Conservation (phyloP, 2,797 vertebrate genomes). For the Lindbergichthys nudifrons region DNA sequence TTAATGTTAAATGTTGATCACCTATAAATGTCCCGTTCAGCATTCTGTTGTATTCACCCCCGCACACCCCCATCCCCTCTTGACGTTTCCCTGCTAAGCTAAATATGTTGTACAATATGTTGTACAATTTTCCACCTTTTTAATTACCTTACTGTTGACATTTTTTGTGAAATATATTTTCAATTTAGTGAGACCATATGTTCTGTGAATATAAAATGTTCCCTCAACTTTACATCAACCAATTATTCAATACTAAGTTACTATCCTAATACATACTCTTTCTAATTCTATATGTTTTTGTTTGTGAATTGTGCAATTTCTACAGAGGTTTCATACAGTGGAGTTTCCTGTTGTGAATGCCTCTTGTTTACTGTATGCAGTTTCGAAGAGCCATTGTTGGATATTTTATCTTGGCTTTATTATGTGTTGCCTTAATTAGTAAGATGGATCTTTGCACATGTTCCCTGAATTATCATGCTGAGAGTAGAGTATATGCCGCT, state of each 20-base stretch:
- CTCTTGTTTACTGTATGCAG: background rate
- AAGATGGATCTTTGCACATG: conserved; percentile 1
- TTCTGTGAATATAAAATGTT: background rate
- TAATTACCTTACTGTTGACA: background rate
- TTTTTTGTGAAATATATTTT: background rate
- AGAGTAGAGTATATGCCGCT: background rate
- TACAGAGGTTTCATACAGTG: no score
- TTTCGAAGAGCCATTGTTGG: conserved; percentile 1
- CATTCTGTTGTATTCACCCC: no score
- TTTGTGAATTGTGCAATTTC: background rate
- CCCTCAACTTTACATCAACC: no score
- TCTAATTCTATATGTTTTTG: no score
- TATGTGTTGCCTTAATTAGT: background rate
- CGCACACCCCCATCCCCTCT: no score
- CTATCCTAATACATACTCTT: no score
- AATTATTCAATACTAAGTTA: no score
- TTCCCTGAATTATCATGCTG: background rate
- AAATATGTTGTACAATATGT: background rate
- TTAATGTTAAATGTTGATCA: no score
- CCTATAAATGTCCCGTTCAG: no score
- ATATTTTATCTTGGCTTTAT: conserved; percentile 9
- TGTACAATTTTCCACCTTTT: background rate
- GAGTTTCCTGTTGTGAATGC: background rate
- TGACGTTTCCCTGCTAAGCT: no score
- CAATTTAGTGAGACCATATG: conserved; percentile 19